Percentiles rank a stretch among this genome's conserved stretches.
Conservation (phyloP, 2,113 vertebrate genomes). For the Peromyscus maniculatus region DNA sequence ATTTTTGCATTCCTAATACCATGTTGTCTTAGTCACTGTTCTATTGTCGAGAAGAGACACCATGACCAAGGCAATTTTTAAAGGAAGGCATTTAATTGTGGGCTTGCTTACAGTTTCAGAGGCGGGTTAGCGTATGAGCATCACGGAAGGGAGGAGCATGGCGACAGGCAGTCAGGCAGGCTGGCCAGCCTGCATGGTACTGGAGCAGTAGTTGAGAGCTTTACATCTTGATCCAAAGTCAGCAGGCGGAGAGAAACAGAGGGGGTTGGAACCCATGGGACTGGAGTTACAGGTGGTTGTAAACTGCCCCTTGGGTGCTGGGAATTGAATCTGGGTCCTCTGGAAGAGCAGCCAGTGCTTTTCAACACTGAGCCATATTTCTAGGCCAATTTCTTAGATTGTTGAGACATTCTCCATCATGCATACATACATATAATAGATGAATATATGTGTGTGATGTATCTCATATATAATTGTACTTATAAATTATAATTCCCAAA, state of each 20-base stretch:
- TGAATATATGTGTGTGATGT: not conserved
- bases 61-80: not conserved
- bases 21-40: not conserved
- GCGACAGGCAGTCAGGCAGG: not conserved
- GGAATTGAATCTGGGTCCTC: not conserved
- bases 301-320: not conserved
- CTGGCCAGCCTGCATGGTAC: not conserved
- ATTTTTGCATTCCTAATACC: constrained; percentile 1
- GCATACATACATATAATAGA: not conserved
- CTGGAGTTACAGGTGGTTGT: not conserved
- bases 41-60: not conserved
- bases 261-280: not conserved
- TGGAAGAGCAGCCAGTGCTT: not conserved
- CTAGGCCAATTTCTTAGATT: not conserved
- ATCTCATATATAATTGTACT: not conserved
- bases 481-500: not conserved
- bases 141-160: not conserved
- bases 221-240: not conserved
- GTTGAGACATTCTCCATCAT: not conserved
- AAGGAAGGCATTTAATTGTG: not conserved
- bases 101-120: not conserved
- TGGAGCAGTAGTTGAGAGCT: not conserved
- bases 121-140: not conserved
- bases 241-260: not conserved
- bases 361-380: not conserved